These are phyloP conservation scores for Scortum barcoo DNA, from an alignment of 2,113 vertebrate genomes.

Conservation along the genomic window DNA sequence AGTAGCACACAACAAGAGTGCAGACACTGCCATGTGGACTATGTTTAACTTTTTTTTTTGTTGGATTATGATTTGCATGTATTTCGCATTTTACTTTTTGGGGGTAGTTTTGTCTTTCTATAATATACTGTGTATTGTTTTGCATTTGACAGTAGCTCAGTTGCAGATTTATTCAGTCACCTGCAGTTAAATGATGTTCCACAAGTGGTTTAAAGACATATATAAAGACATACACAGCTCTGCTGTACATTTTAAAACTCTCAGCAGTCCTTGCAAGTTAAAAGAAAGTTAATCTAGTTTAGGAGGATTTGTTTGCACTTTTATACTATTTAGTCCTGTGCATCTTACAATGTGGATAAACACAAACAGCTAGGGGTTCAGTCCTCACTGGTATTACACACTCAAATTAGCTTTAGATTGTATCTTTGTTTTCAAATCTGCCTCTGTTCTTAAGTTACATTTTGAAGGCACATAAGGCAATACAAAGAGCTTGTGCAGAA, in stretches of 20 bases:
- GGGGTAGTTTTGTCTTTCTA: background rate
- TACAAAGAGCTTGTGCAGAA: constrained; percentile 28
- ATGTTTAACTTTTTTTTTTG: constrained; percentile 8
- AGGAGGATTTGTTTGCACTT: constrained; percentile 1
- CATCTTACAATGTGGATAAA: background rate
- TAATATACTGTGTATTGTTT: background rate
- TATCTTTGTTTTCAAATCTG: constrained; percentile 23
- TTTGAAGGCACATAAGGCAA: constrained; percentile 16
- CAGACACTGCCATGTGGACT: background rate
- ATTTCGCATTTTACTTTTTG: background rate
- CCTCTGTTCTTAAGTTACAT: constrained; percentile 25
- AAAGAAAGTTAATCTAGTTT: background rate
- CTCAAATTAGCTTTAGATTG: constrained; percentile 39
- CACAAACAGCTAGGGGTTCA: constrained; percentile 1
- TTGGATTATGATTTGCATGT: constrained; percentile 1
- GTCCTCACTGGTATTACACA: background rate
- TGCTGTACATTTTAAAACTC: background rate
- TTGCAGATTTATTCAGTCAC: no score
- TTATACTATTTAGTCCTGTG: background rate
- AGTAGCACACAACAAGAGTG: background rate
- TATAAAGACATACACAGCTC: constrained; percentile 1
- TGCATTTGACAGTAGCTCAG: background rate
- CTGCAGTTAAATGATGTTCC: no score
- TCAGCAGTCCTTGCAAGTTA: background rate
- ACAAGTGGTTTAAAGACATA: background rate